phyloP scores from a whole-genome alignment of 2,797 vertebrate genomes.

The Urosaurus nigricauda region DNA sequence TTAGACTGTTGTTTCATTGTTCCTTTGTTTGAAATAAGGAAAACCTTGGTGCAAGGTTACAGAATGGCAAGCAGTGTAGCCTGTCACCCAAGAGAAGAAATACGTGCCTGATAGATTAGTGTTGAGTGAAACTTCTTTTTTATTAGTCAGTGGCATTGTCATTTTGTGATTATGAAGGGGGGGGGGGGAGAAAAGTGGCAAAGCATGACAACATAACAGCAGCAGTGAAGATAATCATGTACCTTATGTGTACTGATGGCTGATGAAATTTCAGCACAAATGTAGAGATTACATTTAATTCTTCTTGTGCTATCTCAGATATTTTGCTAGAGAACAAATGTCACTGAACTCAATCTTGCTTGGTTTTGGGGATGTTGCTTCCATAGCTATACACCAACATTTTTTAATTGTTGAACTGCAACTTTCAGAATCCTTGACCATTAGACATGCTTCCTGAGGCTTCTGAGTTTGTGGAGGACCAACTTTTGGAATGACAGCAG shows the following conservation, averaged over 20 bases:
- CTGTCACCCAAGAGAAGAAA: not conserved
- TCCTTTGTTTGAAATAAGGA: not conserved
- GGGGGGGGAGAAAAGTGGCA: not conserved
- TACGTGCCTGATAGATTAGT: no score
- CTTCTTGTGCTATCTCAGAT: not conserved
- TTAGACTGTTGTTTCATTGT: not conserved
- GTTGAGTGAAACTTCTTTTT: no score
- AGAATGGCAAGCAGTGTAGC: not conserved
- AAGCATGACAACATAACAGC: not conserved
- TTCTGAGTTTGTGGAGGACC: no score
- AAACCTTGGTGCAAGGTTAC: no score
- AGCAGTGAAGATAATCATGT: no score
- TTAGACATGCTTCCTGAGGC: no score
- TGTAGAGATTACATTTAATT: not conserved
- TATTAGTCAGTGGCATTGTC: not conserved
- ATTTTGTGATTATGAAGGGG: not conserved
- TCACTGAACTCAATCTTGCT: no score
- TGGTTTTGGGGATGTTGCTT: not conserved
- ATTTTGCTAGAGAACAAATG: no score
- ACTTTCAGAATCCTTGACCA: no score
- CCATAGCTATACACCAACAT: no score
- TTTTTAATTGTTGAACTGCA: not conserved
- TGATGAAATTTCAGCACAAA: not conserved
- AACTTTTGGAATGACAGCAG: no score
- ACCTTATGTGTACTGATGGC: not conserved